These are phyloP conservation scores for Drosophila koepferae DNA, from an alignment of 2,888 invertebrate genomes.

Conservation along the genomic window DNA sequence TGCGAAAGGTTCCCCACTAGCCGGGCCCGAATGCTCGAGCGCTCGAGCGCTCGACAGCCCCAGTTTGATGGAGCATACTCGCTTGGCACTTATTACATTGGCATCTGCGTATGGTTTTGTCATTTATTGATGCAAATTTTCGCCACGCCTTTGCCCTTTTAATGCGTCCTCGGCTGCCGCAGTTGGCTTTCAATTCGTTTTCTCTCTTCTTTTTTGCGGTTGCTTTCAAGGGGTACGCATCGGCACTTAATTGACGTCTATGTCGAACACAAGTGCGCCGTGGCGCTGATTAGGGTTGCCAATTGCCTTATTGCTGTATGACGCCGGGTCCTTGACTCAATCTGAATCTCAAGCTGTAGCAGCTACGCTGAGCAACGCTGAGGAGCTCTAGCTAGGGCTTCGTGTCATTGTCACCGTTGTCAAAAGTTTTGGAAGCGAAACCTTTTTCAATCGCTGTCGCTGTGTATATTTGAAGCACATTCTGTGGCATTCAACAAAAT, in stretches of 20 bases:
- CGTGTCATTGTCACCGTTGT: constrained; percentile 74
- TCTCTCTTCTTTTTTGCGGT: constrained; percentile 1
- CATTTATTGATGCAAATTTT: constrained; percentile 80
- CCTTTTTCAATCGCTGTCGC: constrained; percentile 50
- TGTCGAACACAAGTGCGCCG: constrained; percentile 74
- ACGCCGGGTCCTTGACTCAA: constrained; percentile 7
- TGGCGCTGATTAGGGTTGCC: constrained; percentile 74
- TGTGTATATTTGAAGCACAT: constrained; percentile 41
- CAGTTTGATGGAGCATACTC: constrained; percentile 72
- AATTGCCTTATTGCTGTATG: constrained; percentile 37
- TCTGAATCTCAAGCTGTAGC: constrained; percentile 3
- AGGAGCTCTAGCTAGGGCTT: constrained; percentile 24
- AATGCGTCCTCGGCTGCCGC: background rate
- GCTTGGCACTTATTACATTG: constrained; percentile 78
- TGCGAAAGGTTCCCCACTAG: constrained; percentile 61
- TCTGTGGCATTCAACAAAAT: constrained; percentile 47
- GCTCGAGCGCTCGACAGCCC: constrained; percentile 16
- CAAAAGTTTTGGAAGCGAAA: constrained; percentile 61
- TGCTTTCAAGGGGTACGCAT: constrained; percentile 25
- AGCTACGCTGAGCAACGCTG: background rate
- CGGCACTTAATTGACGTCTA: constrained; percentile 76
- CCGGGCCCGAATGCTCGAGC: background rate
- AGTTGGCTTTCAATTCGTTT: background rate
- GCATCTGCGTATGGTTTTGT: constrained; percentile 79
- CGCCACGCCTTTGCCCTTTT: constrained; percentile 45